These are phyloP conservation scores for Valencia hispanica DNA, from an alignment of 2,797 vertebrate species.

Conservation along the genomic window DNA sequence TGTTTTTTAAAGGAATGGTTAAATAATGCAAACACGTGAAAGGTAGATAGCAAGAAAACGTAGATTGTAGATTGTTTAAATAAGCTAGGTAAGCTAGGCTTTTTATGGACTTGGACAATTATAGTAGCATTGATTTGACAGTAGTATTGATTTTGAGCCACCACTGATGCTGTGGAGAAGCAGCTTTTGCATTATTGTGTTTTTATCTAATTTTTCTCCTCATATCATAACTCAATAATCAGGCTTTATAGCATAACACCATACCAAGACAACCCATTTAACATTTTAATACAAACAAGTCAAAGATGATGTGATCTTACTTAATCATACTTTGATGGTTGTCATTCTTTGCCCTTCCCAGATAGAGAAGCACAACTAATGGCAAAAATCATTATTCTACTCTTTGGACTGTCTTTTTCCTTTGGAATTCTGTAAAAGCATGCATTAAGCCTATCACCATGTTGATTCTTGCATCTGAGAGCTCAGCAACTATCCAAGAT, in stretches of 20 bases:
- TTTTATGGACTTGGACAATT: background rate
- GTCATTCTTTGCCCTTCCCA: background rate
- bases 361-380: background rate
- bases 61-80: background rate
- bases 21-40: background rate
- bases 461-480: background rate
- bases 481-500: too few relatives aligned
- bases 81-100: background rate
- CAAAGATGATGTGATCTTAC: background rate
- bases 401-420: background rate
- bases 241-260: background rate
- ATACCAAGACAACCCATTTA: background rate
- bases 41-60: background rate
- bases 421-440: background rate
- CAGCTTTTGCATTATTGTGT: too few relatives aligned
- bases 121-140: background rate
- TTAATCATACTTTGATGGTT: background rate
- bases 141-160: background rate
- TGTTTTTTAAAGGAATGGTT: background rate
- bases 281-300: background rate
- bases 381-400: background rate
- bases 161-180: too few relatives aligned
- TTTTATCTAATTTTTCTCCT: background rate
- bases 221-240: background rate
- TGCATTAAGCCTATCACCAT: background rate